phyloP scores from a whole-genome alignment of 1,140 invertebrate genomes.

The Limonius californicus region DNA sequence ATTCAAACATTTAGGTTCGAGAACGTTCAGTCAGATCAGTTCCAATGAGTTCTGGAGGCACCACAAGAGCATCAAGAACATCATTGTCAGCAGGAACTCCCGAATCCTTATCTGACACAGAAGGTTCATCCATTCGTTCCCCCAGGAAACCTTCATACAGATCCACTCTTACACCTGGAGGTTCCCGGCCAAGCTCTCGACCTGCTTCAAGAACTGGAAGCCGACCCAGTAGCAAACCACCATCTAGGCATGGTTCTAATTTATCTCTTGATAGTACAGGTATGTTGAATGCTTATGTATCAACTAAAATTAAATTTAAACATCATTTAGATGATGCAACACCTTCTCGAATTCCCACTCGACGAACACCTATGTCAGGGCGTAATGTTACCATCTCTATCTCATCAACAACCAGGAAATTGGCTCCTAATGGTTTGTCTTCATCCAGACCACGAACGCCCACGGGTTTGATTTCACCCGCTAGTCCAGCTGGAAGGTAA shows the following conservation, averaged over 20 bases:
- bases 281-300: constrained; percentile 40
- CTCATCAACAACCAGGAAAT: constrained; percentile 48
- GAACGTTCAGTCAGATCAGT: constrained; percentile 82
- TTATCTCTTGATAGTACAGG: constrained; percentile 85
- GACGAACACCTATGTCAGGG: constrained; percentile 49
- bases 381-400: constrained; percentile 47
- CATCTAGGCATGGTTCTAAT: constrained; percentile 89
- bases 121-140: constrained; percentile 65
- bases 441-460: constrained; percentile 65
- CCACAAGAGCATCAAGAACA: constrained; percentile 62
- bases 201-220: constrained; percentile 77
- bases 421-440: constrained; percentile 48
- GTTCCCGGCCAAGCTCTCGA: constrained; percentile 66
- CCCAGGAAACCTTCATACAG: constrained; percentile 59
- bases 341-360: constrained; percentile 70
- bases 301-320: constrained; percentile 15
- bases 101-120: constrained; percentile 82
- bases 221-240: constrained; percentile 80
- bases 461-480: constrained; percentile 66
- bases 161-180: constrained; percentile 57
- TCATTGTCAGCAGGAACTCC: constrained; percentile 77
- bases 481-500: constrained; percentile 62
- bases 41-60: constrained; percentile 65
- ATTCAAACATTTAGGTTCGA: constrained; percentile 65
- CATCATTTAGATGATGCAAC: constrained; percentile 67